Base-by-base conservation (phyloP, 1,140 invertebrate genomes). In the Sycophila sp. region DNA sequence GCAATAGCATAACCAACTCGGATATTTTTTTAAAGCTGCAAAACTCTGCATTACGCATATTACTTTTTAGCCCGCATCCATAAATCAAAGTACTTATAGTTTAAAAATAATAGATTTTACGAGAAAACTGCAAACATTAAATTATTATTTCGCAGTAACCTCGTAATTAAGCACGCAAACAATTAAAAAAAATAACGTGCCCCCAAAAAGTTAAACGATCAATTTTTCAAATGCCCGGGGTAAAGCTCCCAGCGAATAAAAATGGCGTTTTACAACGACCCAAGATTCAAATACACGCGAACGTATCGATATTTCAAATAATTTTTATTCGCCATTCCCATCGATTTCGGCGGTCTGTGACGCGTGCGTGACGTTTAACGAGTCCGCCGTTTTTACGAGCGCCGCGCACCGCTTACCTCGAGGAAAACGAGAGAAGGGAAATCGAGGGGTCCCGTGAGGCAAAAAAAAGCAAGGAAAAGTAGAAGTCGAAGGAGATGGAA, bases 221-320 rank as follows among this genome's bases (percentile, higher is more conserved):
- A 42, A 42, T 42, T 42, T n/a, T 42, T 17, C 40, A 7, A 42
- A 42, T 17, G 19, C 40, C 19, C 40, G n/a, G n/a, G n/a, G 40
- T 17, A 2, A 42, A 22, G 42, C 24, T 47, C 10, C 17, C 3
- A 1, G 19, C 1, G 5, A 62, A 24, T 47, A 22, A 42, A 60
- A 42, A 49, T 47, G 34, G 11, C 22, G 28, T 45, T 28, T 45
- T 40, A 42, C 24, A 26, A 32, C 28, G 5, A 58, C 8, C 53
- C 32, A 10, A 38, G 38, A 60, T 59, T 68, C 56, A 38, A 53
- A 67, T 58, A 22, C 17, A 47, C 38, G n/a, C n/a, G 34, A 26
- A n/a, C 51, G 1, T 51, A 49, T 40, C 51, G 28, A 59, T 53
- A 67, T 30, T 67, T 58, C 28, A 17, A 59, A 67, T 67, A 58